Evolutionary conservation across 2,797 vertebrate species (phyloP).

Genomic region (Dendrocincla fuliginosa): DNA sequence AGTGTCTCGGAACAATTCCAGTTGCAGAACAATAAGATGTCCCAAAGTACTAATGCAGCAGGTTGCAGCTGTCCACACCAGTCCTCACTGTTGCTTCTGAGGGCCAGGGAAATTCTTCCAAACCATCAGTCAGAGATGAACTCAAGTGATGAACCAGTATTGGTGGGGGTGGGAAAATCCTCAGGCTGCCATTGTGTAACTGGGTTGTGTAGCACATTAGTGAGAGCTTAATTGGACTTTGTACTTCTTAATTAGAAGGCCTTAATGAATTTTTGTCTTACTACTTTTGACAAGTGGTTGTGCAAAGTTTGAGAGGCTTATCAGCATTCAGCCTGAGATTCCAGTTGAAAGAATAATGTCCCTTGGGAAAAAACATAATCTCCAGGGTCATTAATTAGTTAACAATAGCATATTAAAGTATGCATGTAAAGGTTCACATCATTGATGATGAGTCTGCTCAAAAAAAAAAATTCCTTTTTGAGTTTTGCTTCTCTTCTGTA

Average conservation of each 20-base stretch:
- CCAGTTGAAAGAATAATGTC: neutral
- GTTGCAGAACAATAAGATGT: neutral
- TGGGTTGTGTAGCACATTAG: neutral
- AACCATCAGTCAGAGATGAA: neutral
- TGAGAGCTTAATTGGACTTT: slow-evolving; percentile 35
- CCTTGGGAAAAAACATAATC: neutral
- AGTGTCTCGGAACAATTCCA: neutral
- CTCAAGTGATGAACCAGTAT: neutral
- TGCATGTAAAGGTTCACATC: neutral
- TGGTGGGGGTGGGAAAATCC: neutral
- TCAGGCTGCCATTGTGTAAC: neutral
- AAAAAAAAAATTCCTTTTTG: neutral
- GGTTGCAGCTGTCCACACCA: neutral
- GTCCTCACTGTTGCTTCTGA: neutral
- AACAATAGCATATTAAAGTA: neutral
- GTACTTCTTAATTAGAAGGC: slow-evolving; percentile 22
- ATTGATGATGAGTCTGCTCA: neutral
- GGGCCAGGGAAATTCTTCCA: neutral
- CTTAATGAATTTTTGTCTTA: neutral
- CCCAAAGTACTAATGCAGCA: neutral
- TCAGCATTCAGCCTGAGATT: neutral
- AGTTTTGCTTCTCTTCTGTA: neutral
- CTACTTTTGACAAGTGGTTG: neutral
- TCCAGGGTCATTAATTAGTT: neutral
- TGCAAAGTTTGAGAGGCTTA: slow-evolving; percentile 42